Percentiles rank a stretch among this genome's conserved stretches.
phyloP scores from a whole-genome alignment of 1,140 invertebrate species.

The Drosophila grimshawi region DNA sequence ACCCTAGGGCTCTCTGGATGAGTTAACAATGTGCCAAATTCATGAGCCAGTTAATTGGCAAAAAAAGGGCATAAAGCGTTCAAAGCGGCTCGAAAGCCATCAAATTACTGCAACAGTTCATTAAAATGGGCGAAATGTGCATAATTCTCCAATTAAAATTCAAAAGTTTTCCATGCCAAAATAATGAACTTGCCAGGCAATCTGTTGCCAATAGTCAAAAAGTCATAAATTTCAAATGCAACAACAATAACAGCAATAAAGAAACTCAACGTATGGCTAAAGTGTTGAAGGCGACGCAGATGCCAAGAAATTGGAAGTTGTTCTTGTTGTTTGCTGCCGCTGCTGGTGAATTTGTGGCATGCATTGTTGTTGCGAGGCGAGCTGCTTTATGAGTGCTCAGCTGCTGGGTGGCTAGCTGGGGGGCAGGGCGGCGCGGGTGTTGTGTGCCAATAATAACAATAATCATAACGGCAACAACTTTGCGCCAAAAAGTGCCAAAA shows the following conservation, averaged over 20 bases:
- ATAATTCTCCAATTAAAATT: conserved; percentile 82
- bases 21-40: conserved; percentile 30
- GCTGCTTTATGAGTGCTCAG: conserved; percentile 33
- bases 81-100: conserved; percentile 51
- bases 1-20: conserved; percentile 4
- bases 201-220: conserved; percentile 83
- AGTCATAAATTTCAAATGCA: conserved; percentile 80
- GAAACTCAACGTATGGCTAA: conserved; percentile 61
- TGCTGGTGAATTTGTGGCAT: conserved; percentile 61
- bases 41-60: conserved; percentile 55
- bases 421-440: too few species aligned
- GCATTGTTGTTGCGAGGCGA: conserved; percentile 59
- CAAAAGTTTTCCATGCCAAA: conserved; percentile 75
- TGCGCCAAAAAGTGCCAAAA: conserved; percentile 76
- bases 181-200: conserved; percentile 75
- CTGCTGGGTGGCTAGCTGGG: not conserved
- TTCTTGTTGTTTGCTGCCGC: conserved; percentile 13
- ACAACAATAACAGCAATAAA: conserved; percentile 55
- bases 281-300: conserved; percentile 60
- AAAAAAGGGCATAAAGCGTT: conserved; percentile 16
- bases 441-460: conserved; percentile 73
- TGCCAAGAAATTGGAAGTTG: conserved; percentile 55
- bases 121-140: conserved; percentile 62
- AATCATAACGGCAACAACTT: conserved; percentile 78
- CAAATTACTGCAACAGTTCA: conserved; percentile 59